A percentile compares a stretch with the other conserved stretches of the same genome.
Evolutionary conservation across 1,140 invertebrate species (phyloP).

Genomic region (Chymomyza costata): DNA sequence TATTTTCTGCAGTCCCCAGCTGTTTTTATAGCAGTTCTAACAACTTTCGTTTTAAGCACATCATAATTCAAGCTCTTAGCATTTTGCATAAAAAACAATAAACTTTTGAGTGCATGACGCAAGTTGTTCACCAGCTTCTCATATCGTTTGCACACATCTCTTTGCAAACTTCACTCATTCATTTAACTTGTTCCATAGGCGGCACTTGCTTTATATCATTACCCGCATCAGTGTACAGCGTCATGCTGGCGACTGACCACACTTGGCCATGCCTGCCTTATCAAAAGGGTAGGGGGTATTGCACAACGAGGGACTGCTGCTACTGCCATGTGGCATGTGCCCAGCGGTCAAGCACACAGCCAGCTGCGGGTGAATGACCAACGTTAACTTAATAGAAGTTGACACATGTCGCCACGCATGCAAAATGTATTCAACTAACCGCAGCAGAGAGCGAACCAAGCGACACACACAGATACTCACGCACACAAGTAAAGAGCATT

Average conservation of each 20-base stretch:
- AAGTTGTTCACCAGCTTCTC: no score
- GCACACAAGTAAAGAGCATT: neutral
- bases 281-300: neutral
- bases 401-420: conserved; percentile 70
- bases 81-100: no score
- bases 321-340: no score
- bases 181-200: no score
- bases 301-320: neutral
- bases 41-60: no score
- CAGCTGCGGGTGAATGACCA: conserved; percentile 57
- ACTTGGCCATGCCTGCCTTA: conserved; percentile 7
- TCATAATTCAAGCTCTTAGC: no score
- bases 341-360: conserved; percentile 6
- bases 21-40: no score
- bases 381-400: conserved; percentile 68
- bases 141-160: no score
- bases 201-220: conserved; percentile 25
- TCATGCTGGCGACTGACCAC: conserved; percentile 23
- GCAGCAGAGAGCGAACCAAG: conserved; percentile 17
- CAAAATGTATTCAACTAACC: conserved; percentile 67
- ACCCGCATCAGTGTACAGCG: conserved; percentile 20
- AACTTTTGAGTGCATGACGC: no score
- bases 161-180: no score
- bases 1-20: no score
- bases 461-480: conserved; percentile 3